Conservation (phyloP, 2,888 invertebrate species). For the Eristalis arbustorum region DNA sequence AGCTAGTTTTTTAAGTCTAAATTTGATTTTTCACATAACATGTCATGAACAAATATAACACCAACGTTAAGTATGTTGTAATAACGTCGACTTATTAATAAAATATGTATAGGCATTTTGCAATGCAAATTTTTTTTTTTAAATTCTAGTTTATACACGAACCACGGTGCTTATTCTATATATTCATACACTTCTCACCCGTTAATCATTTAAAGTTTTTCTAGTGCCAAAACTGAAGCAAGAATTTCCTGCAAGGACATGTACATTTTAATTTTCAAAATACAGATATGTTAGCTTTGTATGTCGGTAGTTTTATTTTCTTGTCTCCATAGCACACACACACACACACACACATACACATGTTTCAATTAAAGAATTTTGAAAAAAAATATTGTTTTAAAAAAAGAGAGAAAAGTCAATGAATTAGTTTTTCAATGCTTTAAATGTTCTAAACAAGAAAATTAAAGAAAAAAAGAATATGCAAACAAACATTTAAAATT, state of each 20-base stretch:
- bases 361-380: conserved; percentile 4
- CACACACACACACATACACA: conserved; percentile 16
- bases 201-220: conserved; percentile 4
- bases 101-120: background rate
- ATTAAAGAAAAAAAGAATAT: conserved; percentile 16
- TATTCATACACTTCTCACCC: background rate
- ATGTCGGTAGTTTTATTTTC: background rate
- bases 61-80: background rate
- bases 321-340: conserved; percentile 2
- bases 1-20: conserved; percentile 10
- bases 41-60: background rate
- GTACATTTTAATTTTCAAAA: conserved; percentile 7
- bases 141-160: conserved; percentile 1
- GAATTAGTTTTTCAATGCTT: conserved; percentile 67
- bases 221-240: conserved; percentile 55
- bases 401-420: conserved; percentile 40
- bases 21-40: background rate
- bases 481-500: conserved; percentile 32
- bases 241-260: background rate
- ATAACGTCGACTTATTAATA: background rate
- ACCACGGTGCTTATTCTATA: background rate
- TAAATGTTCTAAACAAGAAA: conserved; percentile 65
- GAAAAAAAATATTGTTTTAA: conserved; percentile 5
- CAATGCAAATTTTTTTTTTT: background rate
- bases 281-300: background rate